Base-by-base conservation (phyloP, 2,888 invertebrate genomes). In the Furcula furcula region DNA sequence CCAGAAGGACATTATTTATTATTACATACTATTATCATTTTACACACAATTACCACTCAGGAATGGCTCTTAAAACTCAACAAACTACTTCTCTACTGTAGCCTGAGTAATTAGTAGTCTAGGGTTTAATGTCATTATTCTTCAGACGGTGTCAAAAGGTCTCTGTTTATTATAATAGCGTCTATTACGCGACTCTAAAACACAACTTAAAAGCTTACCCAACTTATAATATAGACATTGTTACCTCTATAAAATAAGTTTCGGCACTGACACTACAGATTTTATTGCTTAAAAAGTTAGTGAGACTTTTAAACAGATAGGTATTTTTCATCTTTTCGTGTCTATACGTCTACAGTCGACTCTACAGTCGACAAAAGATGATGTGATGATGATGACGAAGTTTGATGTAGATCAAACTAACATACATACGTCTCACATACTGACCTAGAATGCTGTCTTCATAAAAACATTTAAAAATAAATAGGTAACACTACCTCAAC, bases 61-160 rank as follows among this genome's bases (percentile, higher is more conserved):
- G 10, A 27, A 27, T 16, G 10, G 3, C 15, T 15, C 27, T 13
- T 15, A 26, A 26, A 14, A 14, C 27, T 7, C n/a, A n/a, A n/a
- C n/a, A n/a, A n/a, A n/a, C n/a, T n/a, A 10, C 15, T 10, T 4
- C 16, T 10, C 9, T 6, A 7, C 4, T 9, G n/a, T 26, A n/a
- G 9, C 5, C 14, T n/a, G 5, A 7, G 11, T 14, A 26, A 26
- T 26, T 13, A 26, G 14, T 15, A 14, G 11, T 15, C 26, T 26
- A 26, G 9, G 9, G 1, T n/a, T 26, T 9, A 11, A n/a, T n/a
- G n/a, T n/a, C 4, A 21, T 26, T 15, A 14, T 26, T 14, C 14
- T 26, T 14, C 1, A 26, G 26, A 14, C n/a, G 21, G 23, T 35
- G 29, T 36, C 29, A 31, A 36, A 36, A 41, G 40, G 40, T 49